Evolutionary conservation across 2,113 vertebrate genomes (phyloP).

Genomic region (Equus przewalskii): DNA sequence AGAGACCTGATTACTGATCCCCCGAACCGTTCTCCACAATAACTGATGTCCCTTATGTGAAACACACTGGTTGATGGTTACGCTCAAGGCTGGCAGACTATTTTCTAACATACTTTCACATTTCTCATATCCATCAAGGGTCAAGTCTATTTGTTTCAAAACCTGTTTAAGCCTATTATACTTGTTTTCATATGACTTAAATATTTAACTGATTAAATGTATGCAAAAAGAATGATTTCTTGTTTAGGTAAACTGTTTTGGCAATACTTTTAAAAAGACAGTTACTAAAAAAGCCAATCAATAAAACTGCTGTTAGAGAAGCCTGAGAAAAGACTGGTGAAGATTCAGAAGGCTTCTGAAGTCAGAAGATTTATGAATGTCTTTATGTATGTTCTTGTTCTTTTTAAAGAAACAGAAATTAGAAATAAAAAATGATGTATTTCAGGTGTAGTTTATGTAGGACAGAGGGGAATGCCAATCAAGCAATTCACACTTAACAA

Average conservation of each 20-base stretch:
- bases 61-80: not conserved
- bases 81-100: not conserved
- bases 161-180: not conserved
- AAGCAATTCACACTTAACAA: not conserved
- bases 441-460: not conserved
- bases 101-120: conserved; percentile 18
- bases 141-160: conserved; percentile 1
- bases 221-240: not conserved
- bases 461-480: not conserved
- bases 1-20: not conserved
- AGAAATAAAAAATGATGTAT: conserved; percentile 35
- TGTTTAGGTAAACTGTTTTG: not conserved
- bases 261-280: not conserved
- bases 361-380: not conserved
- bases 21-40: not conserved
- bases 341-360: conserved; percentile 23
- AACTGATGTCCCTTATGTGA: not conserved
- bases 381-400: not conserved
- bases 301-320: not conserved
- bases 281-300: conserved; percentile 6
- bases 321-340: not conserved
- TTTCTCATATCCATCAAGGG: not conserved
- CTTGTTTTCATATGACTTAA: not conserved
- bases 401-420: not conserved
- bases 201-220: not conserved